phyloP scores from a whole-genome alignment of 2,888 invertebrate genomes.

The Drosophila mayaguana region DNA sequence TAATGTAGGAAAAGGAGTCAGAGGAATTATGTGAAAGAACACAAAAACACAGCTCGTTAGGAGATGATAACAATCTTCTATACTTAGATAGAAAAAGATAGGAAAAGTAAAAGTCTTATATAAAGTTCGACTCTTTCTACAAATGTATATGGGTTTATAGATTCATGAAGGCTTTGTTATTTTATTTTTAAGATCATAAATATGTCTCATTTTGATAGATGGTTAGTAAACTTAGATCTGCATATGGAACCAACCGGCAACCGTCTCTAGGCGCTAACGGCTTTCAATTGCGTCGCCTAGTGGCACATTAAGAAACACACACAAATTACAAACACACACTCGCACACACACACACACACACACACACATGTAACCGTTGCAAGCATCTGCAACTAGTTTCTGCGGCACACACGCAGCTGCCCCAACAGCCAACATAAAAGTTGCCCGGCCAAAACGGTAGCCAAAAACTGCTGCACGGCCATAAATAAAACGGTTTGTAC shows the following conservation, averaged over 20 bases:
- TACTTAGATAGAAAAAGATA: background rate
- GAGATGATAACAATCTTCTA: too few species aligned
- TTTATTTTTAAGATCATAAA: background rate
- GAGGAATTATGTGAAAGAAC: too few species aligned
- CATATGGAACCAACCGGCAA: constrained; percentile 8
- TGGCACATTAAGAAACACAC: constrained; percentile 59
- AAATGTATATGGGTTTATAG: background rate
- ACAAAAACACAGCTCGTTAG: too few species aligned
- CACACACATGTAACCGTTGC: constrained; percentile 31
- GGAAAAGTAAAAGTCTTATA: too few species aligned
- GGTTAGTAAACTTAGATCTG: background rate
- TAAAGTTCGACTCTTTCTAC: too few species aligned
- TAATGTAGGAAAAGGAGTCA: background rate
- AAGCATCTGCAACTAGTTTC: constrained; percentile 58
- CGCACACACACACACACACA: constrained; percentile 3
- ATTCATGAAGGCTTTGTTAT: background rate
- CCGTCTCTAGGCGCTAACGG: constrained; percentile 21
- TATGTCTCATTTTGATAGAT: background rate
- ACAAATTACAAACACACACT: constrained; percentile 4
- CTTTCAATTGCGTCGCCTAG: constrained; percentile 48
- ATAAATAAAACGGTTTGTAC: constrained; percentile 62
- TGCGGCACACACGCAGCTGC: constrained; percentile 56
- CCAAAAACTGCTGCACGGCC: constrained; percentile 52
- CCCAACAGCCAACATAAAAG: constrained; percentile 48
- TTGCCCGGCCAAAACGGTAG: constrained; percentile 59